Evolutionary conservation across 2,888 invertebrate species (phyloP).

Genomic region (Euplexia lucipara): DNA sequence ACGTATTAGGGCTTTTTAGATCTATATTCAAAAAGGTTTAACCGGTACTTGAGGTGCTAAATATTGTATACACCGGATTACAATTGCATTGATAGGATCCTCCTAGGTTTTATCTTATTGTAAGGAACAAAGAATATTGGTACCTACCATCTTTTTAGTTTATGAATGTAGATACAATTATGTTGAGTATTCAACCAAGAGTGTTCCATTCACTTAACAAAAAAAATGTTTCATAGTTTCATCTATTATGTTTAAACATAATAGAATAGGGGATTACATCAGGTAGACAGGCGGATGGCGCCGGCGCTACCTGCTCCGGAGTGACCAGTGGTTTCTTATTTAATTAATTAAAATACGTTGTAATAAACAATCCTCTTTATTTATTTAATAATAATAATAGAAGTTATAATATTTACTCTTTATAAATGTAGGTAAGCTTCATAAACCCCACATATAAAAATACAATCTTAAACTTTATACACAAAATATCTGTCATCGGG

Average conservation of each 20-base stretch:
- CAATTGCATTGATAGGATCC: neutral
- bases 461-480: slow-evolving; percentile 87
- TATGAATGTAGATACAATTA: slow-evolving; percentile 5
- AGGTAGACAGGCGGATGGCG: slow-evolving; percentile 74
- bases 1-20: neutral
- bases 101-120: neutral
- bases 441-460: slow-evolving; percentile 90
- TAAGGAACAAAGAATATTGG: slow-evolving; percentile 5
- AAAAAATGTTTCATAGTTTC: slow-evolving; percentile 28
- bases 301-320: slow-evolving; percentile 84
- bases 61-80: neutral
- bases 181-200: slow-evolving; percentile 9
- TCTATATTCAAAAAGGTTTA: neutral
- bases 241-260: slow-evolving; percentile 28
- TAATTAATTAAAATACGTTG: slow-evolving; percentile 76
- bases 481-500: slow-evolving; percentile 88
- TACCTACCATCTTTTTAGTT: neutral
- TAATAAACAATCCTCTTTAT: slow-evolving; percentile 89
- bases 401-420: slow-evolving; percentile 85
- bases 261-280: slow-evolving; percentile 62
- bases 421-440: slow-evolving; percentile 87
- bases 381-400: slow-evolving; percentile 82
- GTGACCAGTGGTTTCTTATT: slow-evolving; percentile 36
- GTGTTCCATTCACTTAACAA: slow-evolving; percentile 17
- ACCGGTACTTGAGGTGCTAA: too few species aligned